Conservation (phyloP, 92 coral and sea anemone species). For the Paramuricea clavata region DNA sequence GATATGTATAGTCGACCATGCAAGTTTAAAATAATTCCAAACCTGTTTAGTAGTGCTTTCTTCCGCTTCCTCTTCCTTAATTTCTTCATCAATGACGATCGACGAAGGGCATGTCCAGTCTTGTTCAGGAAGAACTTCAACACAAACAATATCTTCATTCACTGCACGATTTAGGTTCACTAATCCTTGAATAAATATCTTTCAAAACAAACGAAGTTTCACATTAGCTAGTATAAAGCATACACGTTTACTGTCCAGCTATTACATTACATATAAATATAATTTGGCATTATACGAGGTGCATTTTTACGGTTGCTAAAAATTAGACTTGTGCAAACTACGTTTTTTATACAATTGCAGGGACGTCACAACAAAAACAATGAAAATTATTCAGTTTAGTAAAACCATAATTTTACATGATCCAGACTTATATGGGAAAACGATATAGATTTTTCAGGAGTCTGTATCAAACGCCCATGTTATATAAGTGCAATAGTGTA, state of each 20-base stretch:
- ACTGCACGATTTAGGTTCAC: constrained; percentile 94
- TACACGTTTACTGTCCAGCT: too few species aligned
- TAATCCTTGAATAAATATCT: constrained; percentile 93
- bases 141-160: constrained; percentile 89
- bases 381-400: neutral
- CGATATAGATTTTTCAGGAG: neutral
- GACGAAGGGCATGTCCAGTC: constrained; percentile 93
- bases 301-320: too few species aligned
- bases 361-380: neutral
- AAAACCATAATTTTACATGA: neutral
- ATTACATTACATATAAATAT: too few species aligned
- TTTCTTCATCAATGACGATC: constrained; percentile 75
- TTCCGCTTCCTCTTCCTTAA: constrained; percentile 24
- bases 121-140: constrained; percentile 83
- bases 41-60: constrained; percentile 45
- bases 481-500: too few species aligned
- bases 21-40: neutral
- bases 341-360: neutral
- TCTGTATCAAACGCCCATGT: too few species aligned
- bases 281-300: too few species aligned
- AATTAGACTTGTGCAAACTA: neutral
- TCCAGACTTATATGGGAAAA: neutral
- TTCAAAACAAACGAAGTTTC: constrained; percentile 3
- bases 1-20: too few species aligned
- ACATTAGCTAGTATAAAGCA: neutral